A percentile compares a stretch with the other conserved stretches of the same genome.
phyloP scores from a whole-genome alignment of 2,113 vertebrate species.

The Epinephelus fuscoguttatus region DNA sequence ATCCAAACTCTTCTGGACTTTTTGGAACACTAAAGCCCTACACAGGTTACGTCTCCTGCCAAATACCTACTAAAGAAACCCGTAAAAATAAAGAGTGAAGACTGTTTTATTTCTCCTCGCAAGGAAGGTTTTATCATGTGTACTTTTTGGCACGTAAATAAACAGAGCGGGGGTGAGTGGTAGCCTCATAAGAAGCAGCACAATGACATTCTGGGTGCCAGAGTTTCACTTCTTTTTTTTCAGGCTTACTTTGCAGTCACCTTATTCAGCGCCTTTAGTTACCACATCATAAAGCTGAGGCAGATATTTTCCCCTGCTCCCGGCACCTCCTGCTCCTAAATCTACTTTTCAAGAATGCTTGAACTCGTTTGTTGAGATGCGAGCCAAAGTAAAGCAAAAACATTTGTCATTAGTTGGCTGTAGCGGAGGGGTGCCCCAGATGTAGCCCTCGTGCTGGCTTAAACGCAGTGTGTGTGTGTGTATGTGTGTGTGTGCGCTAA shows the following conservation, averaged over 20 bases:
- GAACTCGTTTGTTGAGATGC: slow-evolving; percentile 83
- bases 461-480: slow-evolving; percentile 39
- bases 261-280: slow-evolving; percentile 86
- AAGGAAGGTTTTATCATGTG: slow-evolving; percentile 74
- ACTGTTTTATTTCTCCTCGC: slow-evolving; percentile 65
- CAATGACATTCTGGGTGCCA: slow-evolving; percentile 71
- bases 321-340: slow-evolving; percentile 91
- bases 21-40: slow-evolving; percentile 43
- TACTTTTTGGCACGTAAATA: slow-evolving; percentile 76
- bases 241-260: slow-evolving; percentile 78
- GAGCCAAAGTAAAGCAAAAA: slow-evolving; percentile 81
- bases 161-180: slow-evolving; percentile 49
- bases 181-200: slow-evolving; percentile 59
- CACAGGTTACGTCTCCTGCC: slow-evolving; percentile 46
- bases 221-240: slow-evolving; percentile 67
- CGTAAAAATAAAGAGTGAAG: slow-evolving; percentile 68
- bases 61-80: slow-evolving; percentile 64
- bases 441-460: slow-evolving; percentile 65
- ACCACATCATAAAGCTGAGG: slow-evolving; percentile 85
- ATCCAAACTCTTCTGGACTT: slow-evolving; percentile 29
- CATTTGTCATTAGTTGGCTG: slow-evolving; percentile 75
- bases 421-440: slow-evolving; percentile 68
- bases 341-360: slow-evolving; percentile 90
- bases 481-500: slow-evolving; percentile 60
- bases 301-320: slow-evolving; percentile 81